Base-by-base conservation (phyloP, 2,888 invertebrate species). In the Drosophila stalkeri region DNA sequence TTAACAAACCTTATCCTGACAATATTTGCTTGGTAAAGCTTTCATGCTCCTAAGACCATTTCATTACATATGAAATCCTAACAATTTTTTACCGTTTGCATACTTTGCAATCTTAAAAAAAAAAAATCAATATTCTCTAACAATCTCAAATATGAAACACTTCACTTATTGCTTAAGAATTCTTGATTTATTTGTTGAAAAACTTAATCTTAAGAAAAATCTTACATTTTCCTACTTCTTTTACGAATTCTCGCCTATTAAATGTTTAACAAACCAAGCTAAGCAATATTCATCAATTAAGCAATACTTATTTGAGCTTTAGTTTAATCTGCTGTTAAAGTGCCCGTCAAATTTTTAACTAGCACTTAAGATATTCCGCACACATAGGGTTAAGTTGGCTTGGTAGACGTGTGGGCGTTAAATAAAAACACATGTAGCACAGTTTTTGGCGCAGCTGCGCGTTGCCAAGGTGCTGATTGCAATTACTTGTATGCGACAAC, bases 391-490 rank as follows among this genome's bases (percentile, higher is more conserved):
- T 77, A 77, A 77, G 64, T n/a, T 37, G 49, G 47, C 11, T 27
- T 35, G 33, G 41, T 33, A 35, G 63, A 61, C 51, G 47, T 41
- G 66, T 55, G 54, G 71, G 64, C 72, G 61, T 77, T 83, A 83
- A 83, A 85, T 81, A 86, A 80, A 85, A 81, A 70, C 59, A 69
- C 47, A 69, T 75, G 82, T 77, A 67, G 71, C 66, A 55, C 64
- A 68, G 67, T 72, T 82, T 84, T 81, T 67, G 82, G 76, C 73
- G 67, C 83, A 83, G 82, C 75, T 81, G 80, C 66, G 66, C 55
- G 83, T 85, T 85, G 68, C 82, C 82, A 86, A 86, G 85, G 82
- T 82, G 86, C 84, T 84, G 86, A 85, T 85, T 86, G 84, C 86
- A 85, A 86, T 85, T 85, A 85, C 86, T 80, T 81, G 78, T 65